Percentiles rank a stretch among this genome's conserved stretches.
These are phyloP conservation scores for Aromia moschata DNA, from an alignment of 2,888 invertebrate genomes.

Conservation along the genomic window DNA sequence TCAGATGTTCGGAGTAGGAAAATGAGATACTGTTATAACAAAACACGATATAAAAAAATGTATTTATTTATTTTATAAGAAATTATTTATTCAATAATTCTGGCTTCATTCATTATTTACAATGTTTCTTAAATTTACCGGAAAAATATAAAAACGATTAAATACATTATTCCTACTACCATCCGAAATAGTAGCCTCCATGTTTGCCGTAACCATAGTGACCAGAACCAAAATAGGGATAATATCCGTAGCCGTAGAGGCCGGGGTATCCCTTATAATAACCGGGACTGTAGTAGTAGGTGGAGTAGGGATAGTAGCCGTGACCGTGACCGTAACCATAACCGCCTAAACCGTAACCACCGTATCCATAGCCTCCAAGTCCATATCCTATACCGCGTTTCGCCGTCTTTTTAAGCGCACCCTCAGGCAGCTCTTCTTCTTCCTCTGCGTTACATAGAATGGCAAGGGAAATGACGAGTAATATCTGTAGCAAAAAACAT, in stretches of 20 bases:
- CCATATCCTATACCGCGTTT: conserved; percentile 35
- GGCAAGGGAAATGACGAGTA: conserved; percentile 17
- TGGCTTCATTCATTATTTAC: too few species aligned
- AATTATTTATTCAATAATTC: too few species aligned
- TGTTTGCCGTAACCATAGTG: conserved; percentile 27
- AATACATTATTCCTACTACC: too few species aligned
- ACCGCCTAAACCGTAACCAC: conserved; percentile 23
- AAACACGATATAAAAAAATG: too few species aligned
- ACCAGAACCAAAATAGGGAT: conserved; percentile 23
- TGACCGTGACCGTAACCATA: conserved; percentile 22
- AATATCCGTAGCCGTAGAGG: conserved; percentile 18
- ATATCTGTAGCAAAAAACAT: not conserved
- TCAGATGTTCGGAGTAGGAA: too few species aligned
- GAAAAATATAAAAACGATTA: too few species aligned
- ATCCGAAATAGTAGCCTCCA: conserved; percentile 21
- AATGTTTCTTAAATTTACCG: too few species aligned
- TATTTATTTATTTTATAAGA: too few species aligned
- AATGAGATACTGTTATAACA: too few species aligned
- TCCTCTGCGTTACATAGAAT: conserved; percentile 25
- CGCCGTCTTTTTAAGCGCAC: conserved; percentile 25
- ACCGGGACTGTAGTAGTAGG: conserved; percentile 3
- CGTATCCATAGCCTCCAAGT: conserved; percentile 18
- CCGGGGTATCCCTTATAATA: conserved; percentile 4
- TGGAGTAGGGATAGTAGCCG: conserved; percentile 9
- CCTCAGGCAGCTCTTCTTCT: conserved; percentile 24